Percentiles rank a stretch among this genome's conserved stretches.
These are phyloP conservation scores for Steinernema feltiae DNA, from an alignment of 1,140 invertebrate genomes.

Conservation along the genomic window DNA sequence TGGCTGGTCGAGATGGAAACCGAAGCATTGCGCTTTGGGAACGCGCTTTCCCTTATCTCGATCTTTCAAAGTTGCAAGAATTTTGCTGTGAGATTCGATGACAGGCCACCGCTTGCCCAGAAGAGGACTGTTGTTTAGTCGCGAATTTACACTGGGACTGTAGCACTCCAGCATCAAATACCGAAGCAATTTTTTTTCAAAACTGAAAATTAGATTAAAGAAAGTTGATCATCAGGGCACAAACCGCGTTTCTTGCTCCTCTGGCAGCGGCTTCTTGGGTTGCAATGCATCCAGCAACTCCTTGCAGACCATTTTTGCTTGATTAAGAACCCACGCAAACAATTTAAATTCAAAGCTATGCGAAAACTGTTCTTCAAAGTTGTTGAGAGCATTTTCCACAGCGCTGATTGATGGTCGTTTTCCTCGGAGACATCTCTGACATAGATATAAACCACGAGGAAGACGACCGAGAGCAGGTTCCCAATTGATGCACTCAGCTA, in stretches of 20 bases:
- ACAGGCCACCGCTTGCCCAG: neutral
- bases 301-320: no score
- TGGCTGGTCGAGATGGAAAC: no score
- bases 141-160: neutral
- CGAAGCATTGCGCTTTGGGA: no score
- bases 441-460: neutral
- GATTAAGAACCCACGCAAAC: neutral
- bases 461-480: neutral
- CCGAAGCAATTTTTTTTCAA: neutral
- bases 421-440: neutral
- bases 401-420: neutral
- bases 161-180: neutral
- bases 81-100: neutral
- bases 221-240: no score
- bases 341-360: neutral
- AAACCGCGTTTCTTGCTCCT: no score
- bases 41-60: no score
- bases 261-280: no score
- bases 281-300: no score
- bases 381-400: neutral
- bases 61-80: no score
- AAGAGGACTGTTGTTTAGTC: neutral
- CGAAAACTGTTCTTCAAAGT: neutral
- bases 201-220: no score
- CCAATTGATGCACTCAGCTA: neutral